These are phyloP conservation scores for Phylloscopus collybita DNA, from an alignment of 2,797 vertebrate genomes.

Conservation along the genomic window DNA sequence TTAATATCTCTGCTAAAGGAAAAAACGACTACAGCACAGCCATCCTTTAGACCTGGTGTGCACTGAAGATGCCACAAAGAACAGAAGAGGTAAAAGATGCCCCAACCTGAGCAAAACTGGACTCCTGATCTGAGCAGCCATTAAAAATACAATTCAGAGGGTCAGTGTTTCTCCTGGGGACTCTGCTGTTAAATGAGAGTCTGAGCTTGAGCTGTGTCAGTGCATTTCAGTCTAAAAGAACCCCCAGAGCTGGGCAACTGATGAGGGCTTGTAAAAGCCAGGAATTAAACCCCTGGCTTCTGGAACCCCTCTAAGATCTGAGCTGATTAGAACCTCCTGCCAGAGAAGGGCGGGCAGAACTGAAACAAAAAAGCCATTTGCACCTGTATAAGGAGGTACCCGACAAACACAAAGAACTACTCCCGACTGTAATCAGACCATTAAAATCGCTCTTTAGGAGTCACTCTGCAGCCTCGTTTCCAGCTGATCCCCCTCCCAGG, in stretches of 20 bases:
- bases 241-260: background rate
- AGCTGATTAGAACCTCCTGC: background rate
- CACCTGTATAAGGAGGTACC: background rate
- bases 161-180: background rate
- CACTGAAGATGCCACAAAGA: background rate
- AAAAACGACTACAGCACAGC: background rate
- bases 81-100: background rate
- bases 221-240: background rate
- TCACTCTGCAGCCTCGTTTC: rapidly evolving
- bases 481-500: background rate
- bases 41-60: background rate
- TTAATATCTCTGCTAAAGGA: background rate
- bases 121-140: background rate
- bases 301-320: background rate
- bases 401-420: background rate
- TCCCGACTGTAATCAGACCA: background rate
- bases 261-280: background rate
- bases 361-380: background rate
- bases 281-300: background rate
- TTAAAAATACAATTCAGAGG: background rate
- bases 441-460: background rate
- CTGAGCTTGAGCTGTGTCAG: background rate
- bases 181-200: background rate
- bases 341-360: background rate
- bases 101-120: background rate